Base-by-base conservation (phyloP, 2,888 invertebrate species). In the Hypena proboscidalis region DNA sequence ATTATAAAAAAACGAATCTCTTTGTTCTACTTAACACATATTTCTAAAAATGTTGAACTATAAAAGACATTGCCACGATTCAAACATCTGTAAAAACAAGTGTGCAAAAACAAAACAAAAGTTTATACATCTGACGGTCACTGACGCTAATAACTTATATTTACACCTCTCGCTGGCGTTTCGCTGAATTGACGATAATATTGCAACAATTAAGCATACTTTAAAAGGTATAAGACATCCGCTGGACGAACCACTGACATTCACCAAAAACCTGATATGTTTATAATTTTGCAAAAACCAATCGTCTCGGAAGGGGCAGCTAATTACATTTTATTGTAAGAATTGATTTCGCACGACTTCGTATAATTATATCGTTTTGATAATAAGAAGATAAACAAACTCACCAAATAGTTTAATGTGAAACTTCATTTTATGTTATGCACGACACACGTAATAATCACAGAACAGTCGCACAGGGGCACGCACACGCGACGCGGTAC, bases 331-430 rank as follows among this genome's bases (percentile, higher is more conserved):
- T n/a, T n/a, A n/a, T n/a, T n/a, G n/a, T n/a, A n/a, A n/a, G n/a
- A n/a, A n/a, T n/a, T n/a, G n/a, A n/a, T n/a, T n/a, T n/a, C n/a
- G n/a, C n/a, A n/a, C n/a, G n/a, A n/a, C n/a, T n/a, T n/a, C n/a
- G n/a, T n/a, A n/a, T n/a, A n/a, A n/a, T n/a, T n/a, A n/a, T 17
- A 17, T 26, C 7, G 9, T 35, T 26, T 38, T 23, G 2, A 34
- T n/a, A 3, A 8, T 3, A 7, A 9, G 7, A 0, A n/a, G 0
- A 17, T 31, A 23, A 7, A 13, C 17, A 50, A 23, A 14, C 87
- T 86, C 66, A 90, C 89, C 88, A 49, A 88, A 87, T 41, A 78
- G 8, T 77, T 85, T 85, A 21, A 89, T 70, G 46, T 83, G 77
- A 49, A 88, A 68, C 70, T 84, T 88, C 89, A 90, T 90, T 61